These are phyloP conservation scores for Andrena praecox DNA, from an alignment of 2,888 invertebrate genomes.

Conservation along the genomic window DNA sequence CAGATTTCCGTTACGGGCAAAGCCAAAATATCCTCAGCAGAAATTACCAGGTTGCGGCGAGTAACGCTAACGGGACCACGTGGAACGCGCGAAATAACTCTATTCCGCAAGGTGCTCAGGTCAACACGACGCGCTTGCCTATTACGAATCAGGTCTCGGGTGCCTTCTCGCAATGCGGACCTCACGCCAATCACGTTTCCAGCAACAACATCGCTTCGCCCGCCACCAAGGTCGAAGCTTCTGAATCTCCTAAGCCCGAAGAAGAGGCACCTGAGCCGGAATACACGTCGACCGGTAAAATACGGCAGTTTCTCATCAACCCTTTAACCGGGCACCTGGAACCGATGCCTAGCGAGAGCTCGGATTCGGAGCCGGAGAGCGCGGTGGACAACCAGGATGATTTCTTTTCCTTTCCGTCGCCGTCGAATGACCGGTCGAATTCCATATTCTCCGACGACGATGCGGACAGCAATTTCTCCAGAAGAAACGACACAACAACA, in stretches of 20 bases:
- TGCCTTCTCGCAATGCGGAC: conserved; percentile 77
- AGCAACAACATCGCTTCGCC: conserved; percentile 57
- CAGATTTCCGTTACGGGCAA: conserved; percentile 83
- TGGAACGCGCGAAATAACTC: conserved; percentile 78
- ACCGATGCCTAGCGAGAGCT: conserved; percentile 90
- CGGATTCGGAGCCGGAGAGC: conserved; percentile 87
- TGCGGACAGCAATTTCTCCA: conserved; percentile 87
- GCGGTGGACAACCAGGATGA: conserved; percentile 84
- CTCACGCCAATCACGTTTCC: conserved; percentile 72
- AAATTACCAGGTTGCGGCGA: conserved; percentile 75
- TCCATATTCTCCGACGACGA: conserved; percentile 88
- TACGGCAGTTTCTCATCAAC: conserved; percentile 94
- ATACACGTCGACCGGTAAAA: conserved; percentile 88
- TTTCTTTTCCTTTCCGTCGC: conserved; percentile 85
- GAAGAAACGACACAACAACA: conserved; percentile 85
- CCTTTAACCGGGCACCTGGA: conserved; percentile 95
- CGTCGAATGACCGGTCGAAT: conserved; percentile 85
- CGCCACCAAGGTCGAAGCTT: conserved; percentile 62
- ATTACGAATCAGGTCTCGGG: conserved; percentile 73
- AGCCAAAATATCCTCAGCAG: conserved; percentile 83
- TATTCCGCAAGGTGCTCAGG: conserved; percentile 78
- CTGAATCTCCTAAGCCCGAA: conserved; percentile 72
- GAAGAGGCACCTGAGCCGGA: conserved; percentile 86
- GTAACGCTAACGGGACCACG: conserved; percentile 78
- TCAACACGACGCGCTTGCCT: conserved; percentile 73